These are phyloP conservation scores for Trogon melanurus DNA, from an alignment of 2,113 vertebrate species.

Conservation along the genomic window DNA sequence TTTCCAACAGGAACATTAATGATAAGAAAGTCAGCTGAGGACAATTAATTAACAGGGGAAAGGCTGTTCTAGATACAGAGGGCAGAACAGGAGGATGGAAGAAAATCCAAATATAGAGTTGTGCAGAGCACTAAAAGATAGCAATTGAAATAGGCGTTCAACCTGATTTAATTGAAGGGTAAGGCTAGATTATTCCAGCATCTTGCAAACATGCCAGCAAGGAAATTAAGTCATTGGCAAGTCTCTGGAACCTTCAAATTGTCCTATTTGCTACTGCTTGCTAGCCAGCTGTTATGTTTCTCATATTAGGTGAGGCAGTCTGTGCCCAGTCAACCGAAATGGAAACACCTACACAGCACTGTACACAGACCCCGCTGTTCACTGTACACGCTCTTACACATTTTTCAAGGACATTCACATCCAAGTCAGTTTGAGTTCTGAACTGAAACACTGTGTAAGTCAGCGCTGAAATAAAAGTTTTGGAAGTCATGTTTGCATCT, in stretches of 20 bases:
- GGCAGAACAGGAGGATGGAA: neutral
- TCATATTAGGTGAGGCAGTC: neutral
- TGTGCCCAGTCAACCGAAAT: neutral
- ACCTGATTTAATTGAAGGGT: neutral
- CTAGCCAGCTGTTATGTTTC: neutral
- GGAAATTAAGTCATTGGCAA: neutral
- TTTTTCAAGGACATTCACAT: neutral
- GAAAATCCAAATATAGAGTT: neutral
- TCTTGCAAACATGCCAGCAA: neutral
- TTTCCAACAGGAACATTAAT: conserved; percentile 15
- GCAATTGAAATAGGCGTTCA: neutral
- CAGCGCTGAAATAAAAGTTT: neutral
- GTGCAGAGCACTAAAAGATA: neutral
- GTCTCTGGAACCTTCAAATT: neutral
- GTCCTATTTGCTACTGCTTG: neutral
- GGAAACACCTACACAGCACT: neutral
- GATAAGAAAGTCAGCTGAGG: neutral
- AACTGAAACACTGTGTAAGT: neutral
- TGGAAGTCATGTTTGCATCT: neutral
- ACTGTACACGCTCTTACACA: neutral
- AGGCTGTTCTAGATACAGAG: neutral
- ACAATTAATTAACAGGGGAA: neutral
- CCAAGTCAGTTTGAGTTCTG: neutral
- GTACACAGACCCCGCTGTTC: neutral
- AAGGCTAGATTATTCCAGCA: neutral